These are phyloP conservation scores for Pteria penguin DNA, from an alignment of 2,888 invertebrate genomes.

Conservation along the genomic window DNA sequence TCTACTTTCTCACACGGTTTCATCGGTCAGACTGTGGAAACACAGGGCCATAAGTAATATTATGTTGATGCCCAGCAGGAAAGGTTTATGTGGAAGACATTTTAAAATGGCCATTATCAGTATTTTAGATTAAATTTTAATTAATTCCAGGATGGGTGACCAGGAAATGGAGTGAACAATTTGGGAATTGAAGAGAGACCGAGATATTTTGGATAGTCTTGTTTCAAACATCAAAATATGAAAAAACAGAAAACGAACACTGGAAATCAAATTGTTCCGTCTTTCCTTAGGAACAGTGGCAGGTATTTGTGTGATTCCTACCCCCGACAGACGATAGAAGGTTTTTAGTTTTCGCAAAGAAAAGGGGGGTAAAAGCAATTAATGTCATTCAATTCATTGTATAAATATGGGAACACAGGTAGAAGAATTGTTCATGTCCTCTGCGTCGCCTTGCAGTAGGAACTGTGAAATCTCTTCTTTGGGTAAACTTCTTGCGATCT, in stretches of 20 bases:
- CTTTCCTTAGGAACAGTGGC: neutral
- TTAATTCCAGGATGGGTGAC: too few species aligned
- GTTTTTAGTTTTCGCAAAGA: constrained; percentile 23
- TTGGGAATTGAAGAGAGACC: neutral
- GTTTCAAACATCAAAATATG: neutral
- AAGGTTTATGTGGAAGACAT: too few species aligned
- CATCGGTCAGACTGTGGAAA: too few species aligned
- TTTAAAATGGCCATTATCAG: neutral
- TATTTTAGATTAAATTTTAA: too few species aligned
- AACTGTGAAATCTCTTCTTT: neutral
- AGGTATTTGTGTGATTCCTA: neutral
- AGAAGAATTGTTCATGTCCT: constrained; percentile 13
- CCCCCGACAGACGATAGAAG: constrained; percentile 18
- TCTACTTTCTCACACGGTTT: too few species aligned
- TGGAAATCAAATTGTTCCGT: neutral
- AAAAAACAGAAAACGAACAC: neutral
- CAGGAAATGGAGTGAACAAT: neutral
- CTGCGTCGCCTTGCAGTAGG: constrained; percentile 8
- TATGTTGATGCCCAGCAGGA: too few species aligned
- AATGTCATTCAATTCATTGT: too few species aligned
- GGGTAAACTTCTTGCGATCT: too few species aligned
- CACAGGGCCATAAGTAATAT: neutral
- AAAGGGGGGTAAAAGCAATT: constrained; percentile 12
- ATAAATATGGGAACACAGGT: too few species aligned
- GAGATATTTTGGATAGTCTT: constrained; percentile 3